These are phyloP conservation scores for Hippocampus guttulatus DNA, from an alignment of 2,113 vertebrate genomes.

Conservation along the genomic window DNA sequence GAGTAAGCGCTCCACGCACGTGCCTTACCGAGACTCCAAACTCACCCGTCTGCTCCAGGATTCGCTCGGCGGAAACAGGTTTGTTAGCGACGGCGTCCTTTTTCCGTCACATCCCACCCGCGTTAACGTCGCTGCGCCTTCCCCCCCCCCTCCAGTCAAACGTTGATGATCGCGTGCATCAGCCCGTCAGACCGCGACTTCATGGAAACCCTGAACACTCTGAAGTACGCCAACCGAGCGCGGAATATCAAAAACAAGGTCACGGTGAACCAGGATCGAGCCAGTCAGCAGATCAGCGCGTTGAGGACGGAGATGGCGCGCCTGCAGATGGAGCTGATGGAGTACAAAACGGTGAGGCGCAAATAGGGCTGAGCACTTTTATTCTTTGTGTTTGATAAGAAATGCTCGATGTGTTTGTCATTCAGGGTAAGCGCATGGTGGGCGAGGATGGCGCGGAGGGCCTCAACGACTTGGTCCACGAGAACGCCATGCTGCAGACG, in stretches of 20 bases:
- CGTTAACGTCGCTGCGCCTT: background rate
- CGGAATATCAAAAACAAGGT: constrained; percentile 99
- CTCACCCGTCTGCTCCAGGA: constrained; percentile 93
- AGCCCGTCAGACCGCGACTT: constrained; percentile 97
- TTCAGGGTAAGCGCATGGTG: constrained; percentile 91
- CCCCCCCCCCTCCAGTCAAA: constrained; percentile 78
- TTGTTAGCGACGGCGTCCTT: constrained; percentile 11
- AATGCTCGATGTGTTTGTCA: background rate
- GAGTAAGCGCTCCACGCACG: constrained; percentile 90
- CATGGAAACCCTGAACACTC: constrained; percentile 94
- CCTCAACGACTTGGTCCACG: constrained; percentile 95
- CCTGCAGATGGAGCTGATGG: constrained; percentile 97
- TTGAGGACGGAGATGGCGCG: constrained; percentile 90
- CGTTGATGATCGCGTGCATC: constrained; percentile 95
- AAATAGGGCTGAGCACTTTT: too few species aligned
- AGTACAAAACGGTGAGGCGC: constrained; percentile 88
- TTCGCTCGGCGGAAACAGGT: constrained; percentile 98
- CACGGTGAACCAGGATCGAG: constrained; percentile 91
- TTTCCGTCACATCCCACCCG: background rate
- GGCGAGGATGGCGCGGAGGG: constrained; percentile 92
- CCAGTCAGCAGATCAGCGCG: constrained; percentile 93
- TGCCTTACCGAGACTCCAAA: constrained; percentile 96
- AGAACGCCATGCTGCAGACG: constrained; percentile 95
- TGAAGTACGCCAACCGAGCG: constrained; percentile 95
- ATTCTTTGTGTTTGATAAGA: too few species aligned